Conservation (phyloP, 2,888 invertebrate genomes). For the Catocala fraxini region DNA sequence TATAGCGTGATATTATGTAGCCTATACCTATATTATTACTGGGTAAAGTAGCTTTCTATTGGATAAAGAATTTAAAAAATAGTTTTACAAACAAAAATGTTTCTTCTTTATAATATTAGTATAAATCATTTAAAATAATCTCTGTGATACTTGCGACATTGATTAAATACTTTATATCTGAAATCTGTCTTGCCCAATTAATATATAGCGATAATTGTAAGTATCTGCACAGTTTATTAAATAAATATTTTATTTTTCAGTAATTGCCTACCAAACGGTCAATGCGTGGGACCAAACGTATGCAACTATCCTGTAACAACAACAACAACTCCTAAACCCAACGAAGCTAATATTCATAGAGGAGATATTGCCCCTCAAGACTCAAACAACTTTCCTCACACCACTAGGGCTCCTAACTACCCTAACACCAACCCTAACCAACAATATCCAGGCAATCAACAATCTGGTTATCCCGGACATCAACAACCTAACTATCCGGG, state of each 20-base stretch:
- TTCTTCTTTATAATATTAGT: too few relatives aligned
- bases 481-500: conserved; percentile 25
- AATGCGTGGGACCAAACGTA: conserved; percentile 68
- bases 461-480: conserved; percentile 32
- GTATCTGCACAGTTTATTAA: too few relatives aligned
- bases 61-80: too few relatives aligned
- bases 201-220: too few relatives aligned
- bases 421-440: conserved; percentile 24
- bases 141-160: too few relatives aligned
- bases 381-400: conserved; percentile 13
- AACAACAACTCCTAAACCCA: conserved; percentile 20
- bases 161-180: too few relatives aligned
- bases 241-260: conserved; percentile 60
- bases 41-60: too few relatives aligned
- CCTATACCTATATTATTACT: too few relatives aligned
- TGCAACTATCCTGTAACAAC: conserved; percentile 55
- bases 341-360: conserved; percentile 53
- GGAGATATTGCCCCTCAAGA: conserved; percentile 8
- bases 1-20: too few relatives aligned
- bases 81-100: too few relatives aligned
- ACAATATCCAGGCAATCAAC: conserved; percentile 28
- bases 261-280: conserved; percentile 78
- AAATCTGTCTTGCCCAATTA: too few relatives aligned
- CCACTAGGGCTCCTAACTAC: conserved; percentile 13
- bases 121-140: too few relatives aligned